Evolutionary conservation across 2,113 vertebrate genomes (phyloP).

Genomic region (Neolamprologus toae): DNA sequence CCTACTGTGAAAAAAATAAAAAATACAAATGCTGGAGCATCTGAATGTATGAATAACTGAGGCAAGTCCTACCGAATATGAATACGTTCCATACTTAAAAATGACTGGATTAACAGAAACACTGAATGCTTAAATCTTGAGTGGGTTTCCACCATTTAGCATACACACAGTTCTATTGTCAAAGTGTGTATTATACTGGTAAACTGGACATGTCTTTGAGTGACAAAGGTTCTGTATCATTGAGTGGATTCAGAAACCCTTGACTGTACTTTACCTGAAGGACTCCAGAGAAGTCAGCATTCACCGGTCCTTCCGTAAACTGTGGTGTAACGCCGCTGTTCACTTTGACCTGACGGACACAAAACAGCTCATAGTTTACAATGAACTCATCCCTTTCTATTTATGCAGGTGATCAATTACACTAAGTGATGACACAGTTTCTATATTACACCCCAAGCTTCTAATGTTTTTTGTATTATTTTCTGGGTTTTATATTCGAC

Average conservation of each 20-base stretch:
- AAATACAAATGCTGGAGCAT: not conserved
- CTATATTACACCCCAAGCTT: not conserved
- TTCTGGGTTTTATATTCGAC: not conserved
- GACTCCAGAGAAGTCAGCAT: slow-evolving; percentile 83
- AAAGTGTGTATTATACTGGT: not conserved
- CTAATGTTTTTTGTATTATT: not conserved
- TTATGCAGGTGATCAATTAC: not conserved
- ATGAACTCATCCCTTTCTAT: not conserved
- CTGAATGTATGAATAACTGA: not conserved
- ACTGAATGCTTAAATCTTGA: not conserved
- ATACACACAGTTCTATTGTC: not conserved
- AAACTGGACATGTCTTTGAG: not conserved
- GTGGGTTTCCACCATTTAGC: not conserved
- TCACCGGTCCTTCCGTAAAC: slow-evolving; percentile 83
- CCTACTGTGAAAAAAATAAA: not conserved
- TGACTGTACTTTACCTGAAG: slow-evolving; percentile 75
- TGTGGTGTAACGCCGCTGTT: slow-evolving; percentile 81
- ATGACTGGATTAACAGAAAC: not conserved
- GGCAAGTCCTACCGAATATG: not conserved
- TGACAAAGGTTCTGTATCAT: not conserved
- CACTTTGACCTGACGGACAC: slow-evolving; percentile 72
- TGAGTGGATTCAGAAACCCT: not conserved
- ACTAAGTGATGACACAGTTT: not conserved
- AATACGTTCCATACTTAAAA: not conserved
- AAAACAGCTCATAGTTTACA: not conserved